Conservation (phyloP, 2,888 invertebrate species). For the Epinotia nisella region DNA sequence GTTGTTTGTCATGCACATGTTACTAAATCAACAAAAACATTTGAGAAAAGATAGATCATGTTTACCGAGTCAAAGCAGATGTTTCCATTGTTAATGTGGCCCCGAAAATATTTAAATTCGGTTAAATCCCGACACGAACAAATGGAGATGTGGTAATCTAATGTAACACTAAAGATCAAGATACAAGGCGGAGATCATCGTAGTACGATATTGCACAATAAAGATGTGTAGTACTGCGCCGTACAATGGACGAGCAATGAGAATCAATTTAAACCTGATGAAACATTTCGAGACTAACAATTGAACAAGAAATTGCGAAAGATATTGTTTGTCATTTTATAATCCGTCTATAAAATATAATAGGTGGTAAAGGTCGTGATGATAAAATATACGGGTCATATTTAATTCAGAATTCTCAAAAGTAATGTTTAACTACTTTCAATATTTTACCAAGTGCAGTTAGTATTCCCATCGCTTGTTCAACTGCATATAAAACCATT, state of each 20-base stretch:
- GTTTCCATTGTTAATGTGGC: conserved; percentile 15
- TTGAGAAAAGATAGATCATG: background rate
- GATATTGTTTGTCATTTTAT: conserved; percentile 8
- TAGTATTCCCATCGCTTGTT: background rate
- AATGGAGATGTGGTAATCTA: conserved; percentile 40
- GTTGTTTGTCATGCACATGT: conserved; percentile 2
- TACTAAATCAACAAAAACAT: background rate
- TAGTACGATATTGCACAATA: conserved; percentile 36
- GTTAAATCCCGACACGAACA: conserved; percentile 26
- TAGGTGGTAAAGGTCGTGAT: conserved; percentile 4
- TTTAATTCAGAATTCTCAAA: background rate
- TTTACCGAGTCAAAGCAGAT: background rate
- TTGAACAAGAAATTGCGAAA: conserved; percentile 23
- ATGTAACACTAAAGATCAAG: conserved; percentile 39
- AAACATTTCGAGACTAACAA: conserved; percentile 19
- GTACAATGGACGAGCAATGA: conserved; percentile 29
- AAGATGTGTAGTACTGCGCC: conserved; percentile 23
- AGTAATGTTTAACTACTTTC: background rate
- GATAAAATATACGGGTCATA: background rate
- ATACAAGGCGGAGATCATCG: conserved; percentile 36
- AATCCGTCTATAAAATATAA: conserved; percentile 4
- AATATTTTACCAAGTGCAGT: background rate
- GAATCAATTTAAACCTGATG: conserved; percentile 31
- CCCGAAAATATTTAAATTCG: conserved; percentile 36
- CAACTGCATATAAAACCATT: background rate